Conservation (phyloP, 2,113 vertebrate genomes). For the Scartelaos histophorus region DNA sequence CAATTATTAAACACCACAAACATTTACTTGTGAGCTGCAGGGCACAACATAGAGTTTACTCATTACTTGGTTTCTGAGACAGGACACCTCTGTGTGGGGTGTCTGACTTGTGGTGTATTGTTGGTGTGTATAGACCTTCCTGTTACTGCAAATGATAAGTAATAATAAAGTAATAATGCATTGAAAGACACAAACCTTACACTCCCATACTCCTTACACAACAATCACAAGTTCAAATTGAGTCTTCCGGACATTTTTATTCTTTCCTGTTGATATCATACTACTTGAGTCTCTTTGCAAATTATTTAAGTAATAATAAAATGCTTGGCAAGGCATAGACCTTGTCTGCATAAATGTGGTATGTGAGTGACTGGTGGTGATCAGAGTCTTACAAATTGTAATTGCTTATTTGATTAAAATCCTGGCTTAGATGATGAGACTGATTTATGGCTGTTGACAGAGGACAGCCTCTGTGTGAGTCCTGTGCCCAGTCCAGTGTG, state of each 20-base stretch:
- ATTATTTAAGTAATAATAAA: background rate
- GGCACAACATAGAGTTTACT: conserved; percentile 5
- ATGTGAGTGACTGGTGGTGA: background rate
- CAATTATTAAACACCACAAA: conserved; percentile 43
- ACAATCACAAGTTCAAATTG: too few species aligned
- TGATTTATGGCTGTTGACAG: background rate
- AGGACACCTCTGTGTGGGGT: background rate
- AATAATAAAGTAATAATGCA: background rate
- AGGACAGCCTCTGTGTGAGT: conserved; percentile 38
- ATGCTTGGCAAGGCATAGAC: background rate
- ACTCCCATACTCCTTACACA: background rate
- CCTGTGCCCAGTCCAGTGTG: conserved; percentile 27
- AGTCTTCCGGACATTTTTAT: background rate
- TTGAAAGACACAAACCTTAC: background rate
- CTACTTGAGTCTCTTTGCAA: background rate
- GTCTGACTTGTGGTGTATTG: background rate
- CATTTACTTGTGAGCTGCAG: conserved; percentile 21
- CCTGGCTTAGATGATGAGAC: background rate
- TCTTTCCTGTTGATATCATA: background rate
- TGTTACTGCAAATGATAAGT: too few species aligned
- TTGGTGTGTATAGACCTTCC: too few species aligned
- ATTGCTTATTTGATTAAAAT: background rate
- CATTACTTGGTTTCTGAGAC: conserved; percentile 8
- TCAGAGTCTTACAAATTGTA: background rate
- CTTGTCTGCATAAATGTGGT: background rate